Evolutionary conservation across 2,888 invertebrate genomes (phyloP).

Genomic region (Lochmaea capreae): DNA sequence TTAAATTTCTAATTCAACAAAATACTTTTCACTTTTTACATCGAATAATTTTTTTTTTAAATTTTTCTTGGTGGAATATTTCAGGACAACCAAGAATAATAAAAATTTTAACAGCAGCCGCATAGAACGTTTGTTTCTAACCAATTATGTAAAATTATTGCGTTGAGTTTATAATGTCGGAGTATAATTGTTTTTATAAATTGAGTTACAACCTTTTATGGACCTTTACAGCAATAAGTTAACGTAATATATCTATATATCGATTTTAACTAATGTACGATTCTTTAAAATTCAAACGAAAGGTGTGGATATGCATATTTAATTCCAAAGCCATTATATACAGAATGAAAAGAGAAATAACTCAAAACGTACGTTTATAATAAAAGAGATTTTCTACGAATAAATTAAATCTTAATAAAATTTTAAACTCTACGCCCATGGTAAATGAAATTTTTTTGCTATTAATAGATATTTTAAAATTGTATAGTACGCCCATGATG

Average conservation of each 20-base stretch:
- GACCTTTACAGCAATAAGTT: constrained; percentile 7
- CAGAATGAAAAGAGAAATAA: too few relatives aligned
- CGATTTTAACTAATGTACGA: neutral
- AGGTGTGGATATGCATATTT: too few relatives aligned
- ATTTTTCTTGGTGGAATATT: neutral
- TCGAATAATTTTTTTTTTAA: neutral
- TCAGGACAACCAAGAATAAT: neutral
- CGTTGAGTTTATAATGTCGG: constrained; percentile 31
- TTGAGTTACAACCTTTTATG: constrained; percentile 25
- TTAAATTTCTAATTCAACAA: too few relatives aligned
- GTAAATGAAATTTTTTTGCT: too few relatives aligned
- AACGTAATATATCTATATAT: neutral
- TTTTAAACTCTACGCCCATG: too few relatives aligned
- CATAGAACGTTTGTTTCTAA: constrained; percentile 36
- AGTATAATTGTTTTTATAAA: constrained; percentile 33
- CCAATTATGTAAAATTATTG: constrained; percentile 38
- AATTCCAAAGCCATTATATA: too few relatives aligned
- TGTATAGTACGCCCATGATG: too few relatives aligned
- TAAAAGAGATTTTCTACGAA: too few relatives aligned
- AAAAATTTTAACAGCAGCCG: neutral
- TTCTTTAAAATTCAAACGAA: neutral
- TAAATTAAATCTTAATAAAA: too few relatives aligned
- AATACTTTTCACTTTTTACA: too few relatives aligned
- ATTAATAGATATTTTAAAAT: too few relatives aligned
- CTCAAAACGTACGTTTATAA: too few relatives aligned